Evolutionary conservation across 2,888 invertebrate species (phyloP).

Genomic region (Cerastis leucographa): DNA sequence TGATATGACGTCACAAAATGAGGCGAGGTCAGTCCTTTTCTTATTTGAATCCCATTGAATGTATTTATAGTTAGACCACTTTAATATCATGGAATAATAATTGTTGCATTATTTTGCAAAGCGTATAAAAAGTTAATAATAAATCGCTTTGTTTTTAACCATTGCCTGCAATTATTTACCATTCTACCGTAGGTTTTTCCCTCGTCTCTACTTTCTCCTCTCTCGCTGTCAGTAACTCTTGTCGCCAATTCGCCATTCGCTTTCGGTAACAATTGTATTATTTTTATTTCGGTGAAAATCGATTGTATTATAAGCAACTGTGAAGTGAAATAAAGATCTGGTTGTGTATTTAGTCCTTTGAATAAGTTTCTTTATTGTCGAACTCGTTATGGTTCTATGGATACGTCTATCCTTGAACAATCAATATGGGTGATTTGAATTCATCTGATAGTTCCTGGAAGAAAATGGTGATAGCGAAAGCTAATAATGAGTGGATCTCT

Average conservation of each 20-base stretch:
- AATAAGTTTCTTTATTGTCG: conserved; percentile 36
- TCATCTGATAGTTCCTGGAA: conserved; percentile 85
- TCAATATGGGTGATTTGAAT: conserved; percentile 88
- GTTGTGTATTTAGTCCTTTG: conserved; percentile 29
- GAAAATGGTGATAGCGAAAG: conserved; percentile 86
- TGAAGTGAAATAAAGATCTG: conserved; percentile 34
- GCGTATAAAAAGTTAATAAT: neutral
- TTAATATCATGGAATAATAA: neutral
- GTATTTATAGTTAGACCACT: neutral
- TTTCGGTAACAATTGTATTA: neutral
- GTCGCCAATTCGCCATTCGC: conserved; percentile 10
- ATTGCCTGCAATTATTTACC: neutral
- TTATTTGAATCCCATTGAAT: neutral
- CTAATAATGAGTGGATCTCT: conserved; percentile 84
- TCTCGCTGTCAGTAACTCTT: conserved; percentile 15
- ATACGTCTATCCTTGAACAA: conserved; percentile 86
- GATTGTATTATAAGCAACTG: conserved; percentile 30
- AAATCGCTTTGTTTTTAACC: neutral
- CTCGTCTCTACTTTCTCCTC: neutral
- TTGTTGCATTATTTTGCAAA: neutral
- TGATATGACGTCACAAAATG: neutral
- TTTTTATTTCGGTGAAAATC: conserved; percentile 27
- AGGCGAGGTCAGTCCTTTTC: neutral
- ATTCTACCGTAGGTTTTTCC: conserved; percentile 31
- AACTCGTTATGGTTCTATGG: conserved; percentile 85